Evolutionary conservation across 2,888 invertebrate genomes (phyloP).

Genomic region (Calameuta idolon): DNA sequence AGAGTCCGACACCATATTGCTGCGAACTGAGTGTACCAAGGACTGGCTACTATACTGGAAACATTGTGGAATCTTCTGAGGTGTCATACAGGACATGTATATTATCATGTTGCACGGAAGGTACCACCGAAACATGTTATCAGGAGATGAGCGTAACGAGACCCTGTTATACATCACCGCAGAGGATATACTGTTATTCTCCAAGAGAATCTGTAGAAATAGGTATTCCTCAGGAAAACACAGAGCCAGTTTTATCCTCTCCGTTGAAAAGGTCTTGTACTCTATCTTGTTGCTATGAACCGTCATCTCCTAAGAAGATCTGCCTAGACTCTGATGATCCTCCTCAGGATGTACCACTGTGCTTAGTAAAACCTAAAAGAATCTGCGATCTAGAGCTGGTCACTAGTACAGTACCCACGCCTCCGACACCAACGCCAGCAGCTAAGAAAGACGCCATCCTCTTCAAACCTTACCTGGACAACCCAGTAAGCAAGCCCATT

Average conservation of each 20-base stretch:
- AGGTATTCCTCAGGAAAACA: conserved; percentile 16
- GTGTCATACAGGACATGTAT: conserved; percentile 38
- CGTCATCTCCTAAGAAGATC: conserved; percentile 46
- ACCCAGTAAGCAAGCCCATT: conserved; percentile 70
- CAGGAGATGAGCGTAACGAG: conserved; percentile 42
- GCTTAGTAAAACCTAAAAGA: conserved; percentile 63
- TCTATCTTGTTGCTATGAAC: conserved; percentile 48
- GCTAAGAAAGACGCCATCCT: conserved; percentile 77
- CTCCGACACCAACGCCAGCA: conserved; percentile 54
- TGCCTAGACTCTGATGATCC: conserved; percentile 45
- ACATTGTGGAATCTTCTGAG: conserved; percentile 30
- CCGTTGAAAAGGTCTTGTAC: conserved; percentile 44
- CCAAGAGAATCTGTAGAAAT: conserved; percentile 41
- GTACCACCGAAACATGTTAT: conserved; percentile 34
- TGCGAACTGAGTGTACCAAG: conserved; percentile 42
- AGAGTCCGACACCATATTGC: conserved; percentile 35
- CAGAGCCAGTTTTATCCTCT: conserved; percentile 13
- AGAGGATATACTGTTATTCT: conserved; percentile 48
- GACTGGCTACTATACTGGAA: conserved; percentile 37
- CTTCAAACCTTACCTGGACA: conserved; percentile 82
- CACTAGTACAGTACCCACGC: conserved; percentile 49
- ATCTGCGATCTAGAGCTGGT: conserved; percentile 42
- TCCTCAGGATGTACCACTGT: conserved; percentile 65
- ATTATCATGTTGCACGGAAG: conserved; percentile 50
- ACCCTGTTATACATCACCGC: conserved; percentile 42